These are phyloP conservation scores for Mastacembelus armatus DNA, from an alignment of 2,797 vertebrate species.

Conservation along the genomic window DNA sequence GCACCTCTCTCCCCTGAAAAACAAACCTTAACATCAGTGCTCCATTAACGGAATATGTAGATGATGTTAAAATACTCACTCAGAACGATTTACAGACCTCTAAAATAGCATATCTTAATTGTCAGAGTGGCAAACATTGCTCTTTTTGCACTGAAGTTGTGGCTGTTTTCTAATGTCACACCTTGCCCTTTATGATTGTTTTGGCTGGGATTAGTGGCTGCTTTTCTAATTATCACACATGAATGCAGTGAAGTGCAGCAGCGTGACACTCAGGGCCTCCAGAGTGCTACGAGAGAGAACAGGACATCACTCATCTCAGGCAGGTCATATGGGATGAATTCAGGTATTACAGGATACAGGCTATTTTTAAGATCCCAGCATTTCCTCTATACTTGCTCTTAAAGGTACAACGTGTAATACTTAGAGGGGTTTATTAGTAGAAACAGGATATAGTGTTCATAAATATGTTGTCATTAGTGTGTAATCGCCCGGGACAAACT, in stretches of 20 bases:
- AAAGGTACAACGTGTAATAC: too few relatives aligned
- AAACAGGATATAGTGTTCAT: too few relatives aligned
- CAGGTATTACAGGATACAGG: neutral
- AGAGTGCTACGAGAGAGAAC: constrained; percentile 18
- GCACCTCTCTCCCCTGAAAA: neutral
- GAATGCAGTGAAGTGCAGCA: constrained; percentile 1
- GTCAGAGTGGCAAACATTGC: neutral
- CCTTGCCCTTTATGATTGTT: neutral
- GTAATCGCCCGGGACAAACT: too few relatives aligned
- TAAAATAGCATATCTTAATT: neutral
- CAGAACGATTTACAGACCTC: neutral
- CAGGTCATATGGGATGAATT: neutral
- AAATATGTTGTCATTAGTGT: too few relatives aligned
- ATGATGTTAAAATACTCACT: constrained; percentile 5
- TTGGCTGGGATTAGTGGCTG: neutral
- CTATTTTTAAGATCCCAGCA: constrained; percentile 4
- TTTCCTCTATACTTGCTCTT: neutral
- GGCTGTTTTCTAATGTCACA: neutral
- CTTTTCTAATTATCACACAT: constrained; percentile 28
- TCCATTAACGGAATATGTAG: constrained; percentile 7
- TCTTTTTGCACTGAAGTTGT: neutral
- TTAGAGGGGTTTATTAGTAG: too few relatives aligned
- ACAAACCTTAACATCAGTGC: constrained; percentile 27
- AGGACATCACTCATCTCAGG: constrained; percentile 2
- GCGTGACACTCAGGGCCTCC: constrained; percentile 19